Base-by-base conservation (phyloP, 2,888 invertebrate genomes). In the Agrilus mali region DNA sequence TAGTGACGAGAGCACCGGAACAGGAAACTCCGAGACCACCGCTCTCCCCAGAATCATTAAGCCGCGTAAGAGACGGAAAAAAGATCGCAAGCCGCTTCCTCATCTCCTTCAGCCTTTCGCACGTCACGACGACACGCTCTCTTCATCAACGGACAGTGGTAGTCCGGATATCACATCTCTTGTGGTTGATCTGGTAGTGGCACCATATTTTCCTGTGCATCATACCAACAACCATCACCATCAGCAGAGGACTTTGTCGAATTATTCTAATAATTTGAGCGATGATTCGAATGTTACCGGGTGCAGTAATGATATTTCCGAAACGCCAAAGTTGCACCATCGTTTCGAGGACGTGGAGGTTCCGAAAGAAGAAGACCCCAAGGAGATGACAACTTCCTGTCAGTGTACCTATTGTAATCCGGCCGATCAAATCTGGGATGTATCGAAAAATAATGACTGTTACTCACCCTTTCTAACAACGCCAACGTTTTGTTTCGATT, bases 11-110 rank as follows among this genome's bases (percentile, higher is more conserved):
- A 82, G 83, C 67, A 81, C 81, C 54, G 78, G 78, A 45, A 69
- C 71, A 5, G 68, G 68, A 49, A 71, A 70, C 51, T 74, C 81
- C 8, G 86, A 86, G 60, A 83, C 82, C 51, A 84, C 84, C 68
- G 27, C 10, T 8, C 69, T 89, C 59, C 89, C 89, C 50, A 75
- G 90, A 54, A 88, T 90, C 50, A 89, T 90, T 57, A 90, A 90
- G 65, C 89, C 89, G 6, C 72, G 90, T 40, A 90, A 90, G 63
- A 76, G 90, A 41, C 79, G 89, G 61, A 90, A 89, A 78, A 90
- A 89, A 67, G 89, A 89, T 63, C 74, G 87, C 53, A 86, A 87
- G 67, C 83, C 86, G 32, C 56, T 85, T 33, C 59, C 86, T 27
- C 53, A 57, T 33, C 53, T 58, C 15, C 51, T 52, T 44, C 59